Evolutionary conservation across 2,113 vertebrate species (phyloP).

Genomic region (Thamnaconus septentrionalis): DNA sequence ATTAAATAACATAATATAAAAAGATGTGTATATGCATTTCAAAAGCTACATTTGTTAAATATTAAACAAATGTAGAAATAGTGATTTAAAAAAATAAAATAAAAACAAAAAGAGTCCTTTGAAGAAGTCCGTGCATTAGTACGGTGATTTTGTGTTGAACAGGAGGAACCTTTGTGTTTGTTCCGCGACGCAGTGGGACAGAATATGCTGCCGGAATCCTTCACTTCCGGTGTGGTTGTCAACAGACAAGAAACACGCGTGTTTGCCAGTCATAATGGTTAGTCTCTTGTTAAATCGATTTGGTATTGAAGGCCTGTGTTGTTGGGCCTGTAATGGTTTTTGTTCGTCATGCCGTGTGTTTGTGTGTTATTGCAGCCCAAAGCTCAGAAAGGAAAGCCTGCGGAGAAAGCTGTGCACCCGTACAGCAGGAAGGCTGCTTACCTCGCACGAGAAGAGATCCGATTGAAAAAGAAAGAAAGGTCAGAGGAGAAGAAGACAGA

Average conservation of each 20-base stretch:
- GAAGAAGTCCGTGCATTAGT: too few species aligned
- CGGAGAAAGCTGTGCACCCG: constrained; percentile 86
- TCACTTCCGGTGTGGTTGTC: constrained; percentile 52
- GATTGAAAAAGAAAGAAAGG: constrained; percentile 86
- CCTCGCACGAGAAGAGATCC: constrained; percentile 82
- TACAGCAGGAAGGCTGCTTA: constrained; percentile 94
- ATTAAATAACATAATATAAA: too few species aligned
- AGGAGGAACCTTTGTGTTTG: not conserved
- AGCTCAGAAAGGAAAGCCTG: constrained; percentile 74
- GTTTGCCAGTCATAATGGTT: constrained; percentile 42
- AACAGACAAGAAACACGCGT: constrained; percentile 36
- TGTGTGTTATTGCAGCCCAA: constrained; percentile 82
- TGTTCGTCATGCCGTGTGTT: too few species aligned
- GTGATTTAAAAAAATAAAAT: too few species aligned
- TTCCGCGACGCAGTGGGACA: not conserved
- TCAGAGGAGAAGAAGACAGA: constrained; percentile 7
- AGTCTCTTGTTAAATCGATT: not conserved
- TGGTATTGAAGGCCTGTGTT: not conserved
- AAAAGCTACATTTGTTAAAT: too few species aligned
- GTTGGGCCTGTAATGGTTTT: too few species aligned
- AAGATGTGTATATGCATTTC: too few species aligned
- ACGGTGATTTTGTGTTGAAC: not conserved
- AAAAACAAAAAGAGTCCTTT: too few species aligned
- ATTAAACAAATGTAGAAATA: too few species aligned
- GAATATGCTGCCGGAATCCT: constrained; percentile 4